Percentiles rank a stretch among this genome's conserved stretches.
phyloP scores from a whole-genome alignment of 30 jellyfish, hydroid and myxozoan genomes.

The Nemopilema nomurai region DNA sequence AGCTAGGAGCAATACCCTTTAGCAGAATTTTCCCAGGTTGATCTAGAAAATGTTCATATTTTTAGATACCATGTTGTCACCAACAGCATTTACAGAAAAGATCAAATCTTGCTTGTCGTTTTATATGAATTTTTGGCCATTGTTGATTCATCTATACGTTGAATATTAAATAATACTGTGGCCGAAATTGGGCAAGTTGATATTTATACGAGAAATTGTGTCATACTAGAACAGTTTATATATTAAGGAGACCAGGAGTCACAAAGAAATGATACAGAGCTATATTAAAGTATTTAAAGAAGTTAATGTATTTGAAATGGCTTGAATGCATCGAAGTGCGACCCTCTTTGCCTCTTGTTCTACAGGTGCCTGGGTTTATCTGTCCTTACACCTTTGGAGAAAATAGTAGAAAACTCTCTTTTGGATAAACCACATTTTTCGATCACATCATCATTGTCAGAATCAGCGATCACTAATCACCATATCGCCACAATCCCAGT shows the following conservation, averaged over 20 bases:
- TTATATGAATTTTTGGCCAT: neutral
- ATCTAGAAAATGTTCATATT: neutral
- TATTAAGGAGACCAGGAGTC: constrained; percentile 87
- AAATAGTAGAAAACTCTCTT: too few relatives aligned
- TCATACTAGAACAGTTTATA: constrained; percentile 72
- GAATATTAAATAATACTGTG: constrained; percentile 24
- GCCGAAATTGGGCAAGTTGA: constrained; percentile 42
- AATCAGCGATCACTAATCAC: too few relatives aligned
- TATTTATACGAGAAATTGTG: constrained; percentile 76
- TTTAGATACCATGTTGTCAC: neutral
- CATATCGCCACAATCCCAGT: too few relatives aligned
- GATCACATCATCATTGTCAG: too few relatives aligned
- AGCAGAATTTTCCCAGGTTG: neutral
- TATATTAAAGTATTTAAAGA: constrained; percentile 82
- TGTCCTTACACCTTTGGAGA: too few relatives aligned
- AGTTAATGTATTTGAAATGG: constrained; percentile 81
- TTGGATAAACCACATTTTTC: too few relatives aligned
- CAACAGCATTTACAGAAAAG: neutral
- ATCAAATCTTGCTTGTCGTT: neutral
- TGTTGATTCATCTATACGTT: constrained; percentile 38
- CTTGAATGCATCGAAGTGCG: constrained; percentile 48
- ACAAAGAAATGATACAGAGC: constrained; percentile 69
- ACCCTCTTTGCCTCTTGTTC: neutral
- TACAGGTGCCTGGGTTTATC: too few relatives aligned
- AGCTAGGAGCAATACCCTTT: too few relatives aligned